Evolutionary conservation across 2,113 vertebrate genomes (phyloP).

Genomic region (Cisticola juncidis): DNA sequence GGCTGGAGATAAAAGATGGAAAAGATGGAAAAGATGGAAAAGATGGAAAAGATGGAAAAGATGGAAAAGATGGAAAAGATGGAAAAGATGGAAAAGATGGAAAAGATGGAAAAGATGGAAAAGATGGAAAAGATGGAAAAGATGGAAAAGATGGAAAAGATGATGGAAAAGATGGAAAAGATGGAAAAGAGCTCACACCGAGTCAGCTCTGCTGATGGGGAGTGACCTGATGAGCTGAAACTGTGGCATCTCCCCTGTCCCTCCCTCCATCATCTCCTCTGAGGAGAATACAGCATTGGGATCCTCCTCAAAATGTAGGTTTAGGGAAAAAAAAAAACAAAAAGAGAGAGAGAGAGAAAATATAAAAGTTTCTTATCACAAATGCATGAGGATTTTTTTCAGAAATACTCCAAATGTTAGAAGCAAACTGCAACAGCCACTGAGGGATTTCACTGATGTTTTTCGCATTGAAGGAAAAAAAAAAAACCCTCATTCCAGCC

Average conservation of each 20-base stretch:
- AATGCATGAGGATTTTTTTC: neutral
- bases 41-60: neutral
- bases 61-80: neutral
- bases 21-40: neutral
- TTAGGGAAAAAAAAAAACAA: neutral
- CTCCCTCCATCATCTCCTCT: neutral
- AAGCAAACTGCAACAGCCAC: slow-evolving; percentile 12
- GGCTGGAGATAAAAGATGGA: neutral
- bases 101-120: no score
- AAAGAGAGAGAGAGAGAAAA: neutral
- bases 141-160: no score
- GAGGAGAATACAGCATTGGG: neutral
- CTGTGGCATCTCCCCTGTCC: neutral
- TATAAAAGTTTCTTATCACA: neutral
- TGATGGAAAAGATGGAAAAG: no score
- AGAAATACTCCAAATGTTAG: neutral
- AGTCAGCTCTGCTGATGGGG: neutral
- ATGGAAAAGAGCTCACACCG: neutral
- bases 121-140: no score
- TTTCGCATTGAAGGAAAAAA: neutral
- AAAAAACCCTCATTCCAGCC: neutral
- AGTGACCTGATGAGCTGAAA: neutral
- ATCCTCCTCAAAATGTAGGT: neutral
- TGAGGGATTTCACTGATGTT: neutral
- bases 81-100: no score